Base-by-base conservation (phyloP, 2,797 vertebrate genomes). In the Delichon dasypus region DNA sequence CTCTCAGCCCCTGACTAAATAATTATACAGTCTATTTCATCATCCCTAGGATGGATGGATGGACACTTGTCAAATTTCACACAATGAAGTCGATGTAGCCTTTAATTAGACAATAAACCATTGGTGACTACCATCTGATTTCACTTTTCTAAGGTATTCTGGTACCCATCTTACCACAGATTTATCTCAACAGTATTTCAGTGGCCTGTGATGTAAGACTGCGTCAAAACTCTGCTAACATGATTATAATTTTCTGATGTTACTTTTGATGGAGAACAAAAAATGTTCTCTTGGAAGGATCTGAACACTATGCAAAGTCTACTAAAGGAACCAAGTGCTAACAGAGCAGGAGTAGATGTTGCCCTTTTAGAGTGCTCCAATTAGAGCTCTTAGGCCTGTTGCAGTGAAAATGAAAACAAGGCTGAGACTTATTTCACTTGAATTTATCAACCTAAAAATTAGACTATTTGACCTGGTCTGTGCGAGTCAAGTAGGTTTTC, bases 271-370 rank as follows among this genome's bases (percentile, higher is more conserved):
- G 51, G 64, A 88, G 34, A 23, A 85, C 90, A 64, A 91, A 57
- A 91, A 94, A 17, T 10, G 13, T 44, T 94, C 88, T 85, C 64
- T 74, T 92, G 73, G 55, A 85, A 76, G n/a, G 30, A 34, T 40
- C 40, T 84, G 73, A 93, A 85, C 84, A 77, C 57, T 80, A 45
- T 73, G 68, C 72, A 96, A 96, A 97, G 73, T 72, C 21, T 93
- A 78, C 60, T 71, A 9, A 73, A 96, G 88, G 89, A 97, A 62
- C 55, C 57, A 85, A 91, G 78, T 68, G 53, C 68, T 79, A 89
- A 88, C 53, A 95, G 19, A 17, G 32, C 19, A 88, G 70, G 65
- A 82, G 18, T 53, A 64, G 8, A 5, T 18, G 27, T 18, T 70
- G 36, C 20, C 16, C 23, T 78, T 34, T 51, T 53, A 60, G 68